Conservation (phyloP, 2,797 vertebrate species). For the Mycteria americana region DNA sequence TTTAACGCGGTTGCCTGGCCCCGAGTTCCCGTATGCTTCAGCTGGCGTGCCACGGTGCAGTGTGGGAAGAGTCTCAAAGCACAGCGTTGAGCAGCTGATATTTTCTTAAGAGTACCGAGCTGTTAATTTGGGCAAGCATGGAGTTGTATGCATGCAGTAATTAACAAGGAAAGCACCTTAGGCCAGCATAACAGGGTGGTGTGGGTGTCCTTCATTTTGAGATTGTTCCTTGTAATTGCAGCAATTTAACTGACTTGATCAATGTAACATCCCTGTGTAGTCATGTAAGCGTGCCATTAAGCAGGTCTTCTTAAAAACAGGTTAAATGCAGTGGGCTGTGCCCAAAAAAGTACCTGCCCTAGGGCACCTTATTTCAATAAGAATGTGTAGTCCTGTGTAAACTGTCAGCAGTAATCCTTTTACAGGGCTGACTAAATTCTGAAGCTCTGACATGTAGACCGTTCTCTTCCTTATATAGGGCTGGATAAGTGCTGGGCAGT, state of each 20-base stretch:
- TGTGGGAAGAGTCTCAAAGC: background rate
- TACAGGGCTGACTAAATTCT: background rate
- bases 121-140: constrained; percentile 56
- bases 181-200: constrained; percentile 6
- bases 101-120: constrained; percentile 28
- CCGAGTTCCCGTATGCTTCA: accelerated
- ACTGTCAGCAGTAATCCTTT: constrained; percentile 27
- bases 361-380: background rate
- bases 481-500: constrained; percentile 35
- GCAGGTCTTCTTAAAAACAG: background rate
- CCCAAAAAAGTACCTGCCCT: background rate
- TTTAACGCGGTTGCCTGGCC: background rate
- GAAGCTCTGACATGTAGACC: background rate
- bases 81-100: background rate
- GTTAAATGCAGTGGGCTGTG: background rate
- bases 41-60: background rate
- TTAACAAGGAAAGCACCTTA: constrained; percentile 47
- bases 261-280: background rate
- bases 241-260: background rate
- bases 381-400: background rate
- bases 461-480: constrained; percentile 56
- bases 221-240: constrained; percentile 16
- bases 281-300: background rate
- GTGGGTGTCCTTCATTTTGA: constrained; percentile 44
- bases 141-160: background rate